Evolutionary conservation across 2,797 vertebrate species (phyloP).

Genomic region (Poeciliopsis presidionis): DNA sequence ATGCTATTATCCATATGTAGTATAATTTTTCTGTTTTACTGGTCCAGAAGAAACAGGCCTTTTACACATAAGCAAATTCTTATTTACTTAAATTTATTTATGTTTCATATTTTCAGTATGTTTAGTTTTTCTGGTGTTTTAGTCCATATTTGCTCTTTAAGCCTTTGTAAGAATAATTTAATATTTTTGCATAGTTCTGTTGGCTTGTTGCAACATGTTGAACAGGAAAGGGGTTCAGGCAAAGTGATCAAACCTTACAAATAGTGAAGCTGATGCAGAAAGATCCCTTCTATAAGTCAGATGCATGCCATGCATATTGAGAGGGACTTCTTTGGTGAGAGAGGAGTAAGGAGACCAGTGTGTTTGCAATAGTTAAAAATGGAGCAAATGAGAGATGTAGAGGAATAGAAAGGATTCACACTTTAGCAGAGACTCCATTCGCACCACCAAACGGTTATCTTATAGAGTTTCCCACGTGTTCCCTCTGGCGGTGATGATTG

Average conservation of each 20-base stretch:
- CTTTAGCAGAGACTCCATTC: not conserved
- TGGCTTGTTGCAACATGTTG: not conserved
- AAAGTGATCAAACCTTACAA: not conserved
- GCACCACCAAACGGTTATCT: not conserved
- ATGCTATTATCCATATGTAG: not conserved
- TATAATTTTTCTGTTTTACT: not conserved
- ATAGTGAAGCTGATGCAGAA: not conserved
- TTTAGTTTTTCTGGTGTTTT: not conserved
- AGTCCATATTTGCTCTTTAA: not conserved
- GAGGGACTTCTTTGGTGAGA: not conserved
- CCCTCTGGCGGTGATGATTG: slow-evolving; percentile 24
- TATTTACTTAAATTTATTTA: not conserved
- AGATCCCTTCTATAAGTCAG: not conserved
- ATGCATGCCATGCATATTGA: not conserved
- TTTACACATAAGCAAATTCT: not conserved
- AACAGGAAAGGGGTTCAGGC: not conserved
- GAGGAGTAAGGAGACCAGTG: not conserved
- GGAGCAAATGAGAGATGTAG: not conserved
- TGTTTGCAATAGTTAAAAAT: not conserved
- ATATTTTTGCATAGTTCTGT: not conserved
- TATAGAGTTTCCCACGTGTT: slow-evolving; percentile 14
- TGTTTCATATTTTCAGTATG: not conserved
- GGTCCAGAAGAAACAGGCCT: not conserved
- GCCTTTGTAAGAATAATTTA: not conserved
- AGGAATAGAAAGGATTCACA: not conserved